Conservation (phyloP, 2,113 vertebrate genomes). For the Campylomormyrus tamandua region DNA sequence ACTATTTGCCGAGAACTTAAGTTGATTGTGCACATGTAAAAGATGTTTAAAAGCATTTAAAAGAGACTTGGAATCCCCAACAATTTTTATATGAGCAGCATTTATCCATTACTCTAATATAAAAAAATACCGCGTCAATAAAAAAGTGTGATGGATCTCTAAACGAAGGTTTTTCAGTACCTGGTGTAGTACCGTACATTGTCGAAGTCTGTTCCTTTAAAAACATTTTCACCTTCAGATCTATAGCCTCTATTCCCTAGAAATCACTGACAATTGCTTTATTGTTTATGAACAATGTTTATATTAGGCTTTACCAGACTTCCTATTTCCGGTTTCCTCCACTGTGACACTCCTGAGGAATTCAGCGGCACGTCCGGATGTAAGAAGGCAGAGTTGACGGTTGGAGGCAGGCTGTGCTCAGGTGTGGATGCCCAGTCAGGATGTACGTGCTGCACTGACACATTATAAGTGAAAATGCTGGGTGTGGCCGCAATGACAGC, state of each 20-base stretch:
- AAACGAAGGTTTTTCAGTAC: not conserved
- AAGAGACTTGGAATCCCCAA: not conserved
- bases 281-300: not conserved
- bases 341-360: not conserved
- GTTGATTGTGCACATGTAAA: not conserved
- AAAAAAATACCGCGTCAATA: no score
- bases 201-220: not conserved
- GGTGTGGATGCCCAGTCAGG: not conserved
- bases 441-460: not conserved
- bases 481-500: not conserved
- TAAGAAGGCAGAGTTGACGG: not conserved
- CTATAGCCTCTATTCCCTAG: not conserved
- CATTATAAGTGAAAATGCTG: not conserved
- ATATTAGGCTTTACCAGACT: not conserved
- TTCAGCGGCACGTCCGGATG: not conserved
- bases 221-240: not conserved
- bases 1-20: not conserved
- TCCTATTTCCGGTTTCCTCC: not conserved
- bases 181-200: not conserved
- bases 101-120: not conserved
- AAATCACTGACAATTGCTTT: not conserved
- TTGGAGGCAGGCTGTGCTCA: not conserved
- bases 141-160: not conserved
- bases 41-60: not conserved
- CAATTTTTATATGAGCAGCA: not conserved